phyloP scores from a whole-genome alignment of 2,113 vertebrate species.

The Oncorhynchus gorbuscha region DNA sequence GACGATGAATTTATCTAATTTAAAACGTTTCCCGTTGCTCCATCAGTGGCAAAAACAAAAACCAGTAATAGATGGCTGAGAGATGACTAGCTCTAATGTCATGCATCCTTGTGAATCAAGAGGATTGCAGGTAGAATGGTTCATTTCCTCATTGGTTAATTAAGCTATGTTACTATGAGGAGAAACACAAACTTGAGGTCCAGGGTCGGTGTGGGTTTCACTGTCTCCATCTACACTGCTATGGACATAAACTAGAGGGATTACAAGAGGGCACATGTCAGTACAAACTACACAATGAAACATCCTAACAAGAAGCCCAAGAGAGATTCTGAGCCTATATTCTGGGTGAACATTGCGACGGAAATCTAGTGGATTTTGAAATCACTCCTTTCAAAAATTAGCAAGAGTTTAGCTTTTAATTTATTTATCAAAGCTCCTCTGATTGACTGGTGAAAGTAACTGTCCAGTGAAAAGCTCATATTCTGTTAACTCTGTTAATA shows the following conservation, averaged over 20 bases:
- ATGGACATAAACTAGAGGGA: conserved; percentile 84
- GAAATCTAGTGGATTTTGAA: too few relatives aligned
- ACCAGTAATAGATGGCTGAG: conserved; percentile 28
- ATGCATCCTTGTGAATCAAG: conserved; percentile 47
- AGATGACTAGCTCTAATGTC: conserved; percentile 44
- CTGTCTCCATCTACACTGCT: conserved; percentile 87
- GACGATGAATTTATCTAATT: too few relatives aligned
- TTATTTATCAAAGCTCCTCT: too few relatives aligned
- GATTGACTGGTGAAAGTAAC: too few relatives aligned
- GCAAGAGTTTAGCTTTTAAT: too few relatives aligned
- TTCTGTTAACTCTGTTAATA: too few relatives aligned
- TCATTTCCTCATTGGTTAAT: conserved; percentile 55
- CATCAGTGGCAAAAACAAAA: conserved; percentile 26
- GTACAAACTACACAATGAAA: conserved; percentile 7
- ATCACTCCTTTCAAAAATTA: too few relatives aligned
- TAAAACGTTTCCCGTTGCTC: too few relatives aligned
- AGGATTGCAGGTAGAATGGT: conserved; percentile 31
- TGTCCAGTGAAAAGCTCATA: too few relatives aligned
- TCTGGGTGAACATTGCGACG: too few relatives aligned
- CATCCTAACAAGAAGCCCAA: too few relatives aligned
- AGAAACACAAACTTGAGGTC: conserved; percentile 86
- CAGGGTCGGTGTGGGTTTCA: conserved; percentile 87
- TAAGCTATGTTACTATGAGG: conserved; percentile 66
- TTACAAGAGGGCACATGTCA: conserved; percentile 17
- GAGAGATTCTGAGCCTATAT: too few relatives aligned